Percentiles rank a stretch among this genome's conserved stretches.
phyloP scores from a whole-genome alignment of 2,797 vertebrate species.

The Falco peregrinus region DNA sequence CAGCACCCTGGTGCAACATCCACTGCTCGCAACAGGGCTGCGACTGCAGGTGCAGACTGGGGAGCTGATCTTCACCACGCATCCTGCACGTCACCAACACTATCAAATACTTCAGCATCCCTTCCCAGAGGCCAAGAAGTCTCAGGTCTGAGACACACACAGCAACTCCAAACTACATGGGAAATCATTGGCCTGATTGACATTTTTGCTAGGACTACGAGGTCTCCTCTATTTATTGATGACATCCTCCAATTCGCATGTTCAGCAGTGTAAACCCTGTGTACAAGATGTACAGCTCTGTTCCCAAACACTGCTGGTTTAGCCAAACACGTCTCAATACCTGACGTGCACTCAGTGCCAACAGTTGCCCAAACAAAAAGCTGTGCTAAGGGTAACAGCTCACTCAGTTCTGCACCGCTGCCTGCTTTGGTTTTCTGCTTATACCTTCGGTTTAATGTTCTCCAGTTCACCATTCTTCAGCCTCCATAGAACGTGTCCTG shows the following conservation, averaged over 20 bases:
- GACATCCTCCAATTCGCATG: accelerated
- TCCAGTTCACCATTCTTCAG: constrained; percentile 96
- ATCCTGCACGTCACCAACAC: accelerated
- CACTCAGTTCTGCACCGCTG: neutral
- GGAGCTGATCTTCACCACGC: neutral
- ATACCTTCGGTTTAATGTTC: constrained; percentile 94
- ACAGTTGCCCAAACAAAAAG: neutral
- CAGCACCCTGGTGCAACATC: neutral
- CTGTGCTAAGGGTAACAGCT: neutral
- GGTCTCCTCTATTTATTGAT: neutral
- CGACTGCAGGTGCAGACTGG: neutral
- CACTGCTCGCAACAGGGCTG: neutral
- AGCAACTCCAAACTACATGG: neutral
- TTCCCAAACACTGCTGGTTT: neutral
- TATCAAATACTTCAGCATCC: neutral
- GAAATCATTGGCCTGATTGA: accelerated
- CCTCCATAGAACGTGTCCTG: constrained; percentile 94
- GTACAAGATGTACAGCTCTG: accelerated
- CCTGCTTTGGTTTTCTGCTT: neutral
- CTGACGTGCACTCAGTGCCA: accelerated
- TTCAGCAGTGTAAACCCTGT: accelerated
- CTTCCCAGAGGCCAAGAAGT: neutral
- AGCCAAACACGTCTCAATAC: neutral
- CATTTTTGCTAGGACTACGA: no score
- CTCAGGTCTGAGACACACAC: neutral